Base-by-base conservation (phyloP, 2,113 vertebrate genomes). In the Leptocoma aspasia region DNA sequence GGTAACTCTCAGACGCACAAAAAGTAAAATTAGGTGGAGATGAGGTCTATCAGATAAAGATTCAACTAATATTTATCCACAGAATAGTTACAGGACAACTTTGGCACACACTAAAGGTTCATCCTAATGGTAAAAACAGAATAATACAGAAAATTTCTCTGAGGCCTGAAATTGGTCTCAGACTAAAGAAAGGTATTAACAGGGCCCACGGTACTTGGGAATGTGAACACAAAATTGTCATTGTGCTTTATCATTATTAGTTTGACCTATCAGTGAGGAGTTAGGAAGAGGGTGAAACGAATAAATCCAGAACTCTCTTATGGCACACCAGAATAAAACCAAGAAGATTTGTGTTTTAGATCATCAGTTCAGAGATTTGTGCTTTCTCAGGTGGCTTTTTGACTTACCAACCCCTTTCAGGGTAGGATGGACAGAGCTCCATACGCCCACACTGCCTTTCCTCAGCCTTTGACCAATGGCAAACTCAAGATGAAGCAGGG, bases 401-500 rank as follows among this genome's bases (percentile, higher is more conserved):
- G 41, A 95, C 99, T 88, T 95, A 99, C 99, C 99, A 35, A 99
- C 64, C 41, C 99, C 99, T 45, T 98, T 98, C 69, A 99, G 92
- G 56, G 97, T 92, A 3, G 99, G 99, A 86, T 98, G 98, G 76
- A 99, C 98, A 35, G 99, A 93, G 39, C 97, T 98, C 99, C 99
- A 99, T 42, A 99, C 98, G 0, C 99, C 99, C 41, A 99, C 86
- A 2, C 98, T 99, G 90, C 99, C 98, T 83, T 97, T 99, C 69
- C 99, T 98, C 69, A 99, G 97, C 49, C 99, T 98, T 95, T 99
- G 99, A 7, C 99, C 99, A 4, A 99, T 99, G 68, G 99, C 99
- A 70, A 99, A 99, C 98, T 99, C 99, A 92, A 99, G 98, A 86
- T 99, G 93, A 77, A 99, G 98, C 88, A 99, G 92, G 1, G 99